These are phyloP conservation scores for Ormyrus nitidulus DNA, from an alignment of 2,888 invertebrate species.

Conservation along the genomic window DNA sequence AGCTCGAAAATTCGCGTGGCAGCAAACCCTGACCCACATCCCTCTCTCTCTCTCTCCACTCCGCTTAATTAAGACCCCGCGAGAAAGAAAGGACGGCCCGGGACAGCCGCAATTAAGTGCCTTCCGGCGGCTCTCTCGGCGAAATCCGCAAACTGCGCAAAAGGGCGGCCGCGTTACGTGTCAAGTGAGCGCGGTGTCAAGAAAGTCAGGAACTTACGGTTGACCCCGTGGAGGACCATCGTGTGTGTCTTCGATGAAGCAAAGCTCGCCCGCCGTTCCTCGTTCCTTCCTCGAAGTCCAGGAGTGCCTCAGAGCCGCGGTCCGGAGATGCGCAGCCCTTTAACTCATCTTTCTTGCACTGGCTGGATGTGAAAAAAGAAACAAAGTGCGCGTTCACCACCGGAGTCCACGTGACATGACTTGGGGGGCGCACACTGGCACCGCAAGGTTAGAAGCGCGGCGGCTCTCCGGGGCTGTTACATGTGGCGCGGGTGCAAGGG, in stretches of 20 bases:
- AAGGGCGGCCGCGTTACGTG: not conserved
- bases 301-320: not conserved
- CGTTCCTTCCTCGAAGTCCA: not conserved
- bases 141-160: not conserved
- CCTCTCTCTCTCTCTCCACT: not conserved
- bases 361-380: not conserved
- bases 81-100: not conserved
- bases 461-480: not conserved
- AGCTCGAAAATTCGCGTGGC: slow-evolving; percentile 20
- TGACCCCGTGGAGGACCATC: slow-evolving; percentile 74
- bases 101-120: not conserved
- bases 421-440: not conserved
- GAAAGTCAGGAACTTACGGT: slow-evolving; percentile 69
- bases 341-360: slow-evolving; percentile 31
- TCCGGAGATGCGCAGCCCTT: not conserved
- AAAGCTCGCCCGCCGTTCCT: not conserved
- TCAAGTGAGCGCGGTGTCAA: not conserved
- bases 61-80: slow-evolving; percentile 36
- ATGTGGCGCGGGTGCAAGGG: not conserved
- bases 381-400: not conserved
- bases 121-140: too few species aligned
- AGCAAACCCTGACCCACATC: slow-evolving; percentile 53
- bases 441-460: not conserved
- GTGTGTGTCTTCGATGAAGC: slow-evolving; percentile 59
- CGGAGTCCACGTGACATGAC: slow-evolving; percentile 44